Base-by-base conservation (phyloP, 92 coral and sea anemone species). In the Blastomussa wellsi region DNA sequence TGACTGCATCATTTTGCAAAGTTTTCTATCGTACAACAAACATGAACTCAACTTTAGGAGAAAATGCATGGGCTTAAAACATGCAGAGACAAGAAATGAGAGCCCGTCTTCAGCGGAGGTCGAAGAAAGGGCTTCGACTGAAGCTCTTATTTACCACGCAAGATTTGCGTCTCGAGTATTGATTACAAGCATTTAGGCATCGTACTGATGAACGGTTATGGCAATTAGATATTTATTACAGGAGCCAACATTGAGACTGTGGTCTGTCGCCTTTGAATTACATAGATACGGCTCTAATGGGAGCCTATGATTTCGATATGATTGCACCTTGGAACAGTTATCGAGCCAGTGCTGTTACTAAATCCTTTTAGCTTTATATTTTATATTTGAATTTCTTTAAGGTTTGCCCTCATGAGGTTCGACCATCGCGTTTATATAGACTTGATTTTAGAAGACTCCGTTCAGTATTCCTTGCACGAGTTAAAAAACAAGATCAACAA, bases 381-480 rank as follows among this genome's bases (percentile, higher is more conserved):
- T 74, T 24, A n/a, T 5, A 49, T 38, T 38, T 78, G 11, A 10
- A 32, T 78, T 44, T 20, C 14, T 37, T 59, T 6, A 39, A 83
- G 88, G 76, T 85, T 85, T 59, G 88, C 88, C 41, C 74, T 85
- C 37, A 57, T 85, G 67, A 77, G 77, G 29, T 85, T 31, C 33
- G 88, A 85, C 29, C 88, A 85, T 69, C 57, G 47, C 24, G 88
- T 85, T 36, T 48, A 15, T 29, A 85, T 85, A 6, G 88, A 85
- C 31, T 52, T 85, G 36, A 77, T 36, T 47, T 47, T 85, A 42
- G 88, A 85, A 66, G 88, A 85, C 60, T 85, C 88, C 2, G 32
- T 26, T 37, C 41, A 48, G 31, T 78, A 77, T 53, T 62, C 88
- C 36, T 39, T 85, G 52, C 82, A 68, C 20, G 76, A 70, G 29